phyloP scores from a whole-genome alignment of 2,888 invertebrate genomes.

The Capitulum mitella region DNA sequence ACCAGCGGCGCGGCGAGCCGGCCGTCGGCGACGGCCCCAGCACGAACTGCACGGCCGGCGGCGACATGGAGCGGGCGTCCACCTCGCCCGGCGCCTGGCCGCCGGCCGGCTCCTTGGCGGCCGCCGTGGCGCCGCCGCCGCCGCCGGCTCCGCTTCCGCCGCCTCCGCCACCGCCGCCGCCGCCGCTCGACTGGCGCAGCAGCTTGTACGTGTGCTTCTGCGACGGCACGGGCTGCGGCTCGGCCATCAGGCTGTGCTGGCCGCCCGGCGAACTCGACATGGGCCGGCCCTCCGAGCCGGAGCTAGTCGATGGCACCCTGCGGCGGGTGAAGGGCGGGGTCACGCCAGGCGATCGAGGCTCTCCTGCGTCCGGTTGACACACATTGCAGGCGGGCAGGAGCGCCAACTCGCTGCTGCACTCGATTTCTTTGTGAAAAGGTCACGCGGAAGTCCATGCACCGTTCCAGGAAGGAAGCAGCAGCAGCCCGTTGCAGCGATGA shows the following conservation, averaged over 20 bases:
- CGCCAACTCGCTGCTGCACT: too few species aligned
- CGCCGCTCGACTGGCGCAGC: slow-evolving; percentile 39
- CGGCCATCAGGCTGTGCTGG: slow-evolving; percentile 45
- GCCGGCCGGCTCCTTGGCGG: slow-evolving; percentile 13
- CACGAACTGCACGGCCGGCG: slow-evolving; percentile 38
- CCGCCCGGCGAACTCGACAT: slow-evolving; percentile 3
- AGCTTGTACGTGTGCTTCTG: slow-evolving; percentile 52
- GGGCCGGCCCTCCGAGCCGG: slow-evolving; percentile 15
- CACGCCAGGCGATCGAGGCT: too few species aligned
- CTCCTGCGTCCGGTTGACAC: too few species aligned
- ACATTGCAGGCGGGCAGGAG: too few species aligned
- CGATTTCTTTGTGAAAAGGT: too few species aligned
- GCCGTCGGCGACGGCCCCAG: slow-evolving; percentile 44
- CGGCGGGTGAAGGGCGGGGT: too few species aligned
- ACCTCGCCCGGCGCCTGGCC: slow-evolving; percentile 26
- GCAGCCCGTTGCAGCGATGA: too few species aligned
- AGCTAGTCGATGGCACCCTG: not conserved
- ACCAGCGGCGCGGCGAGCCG: slow-evolving; percentile 40
- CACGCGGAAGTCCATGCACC: too few species aligned
- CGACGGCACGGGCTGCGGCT: slow-evolving; percentile 68
- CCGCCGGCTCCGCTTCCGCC: slow-evolving; percentile 12
- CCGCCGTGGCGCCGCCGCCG: not conserved
- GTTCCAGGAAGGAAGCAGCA: too few species aligned
- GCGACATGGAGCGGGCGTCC: slow-evolving; percentile 34
- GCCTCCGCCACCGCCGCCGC: not conserved